These are phyloP conservation scores for Syngnathus scovelli DNA, from an alignment of 2,113 vertebrate species.

Conservation along the genomic window DNA sequence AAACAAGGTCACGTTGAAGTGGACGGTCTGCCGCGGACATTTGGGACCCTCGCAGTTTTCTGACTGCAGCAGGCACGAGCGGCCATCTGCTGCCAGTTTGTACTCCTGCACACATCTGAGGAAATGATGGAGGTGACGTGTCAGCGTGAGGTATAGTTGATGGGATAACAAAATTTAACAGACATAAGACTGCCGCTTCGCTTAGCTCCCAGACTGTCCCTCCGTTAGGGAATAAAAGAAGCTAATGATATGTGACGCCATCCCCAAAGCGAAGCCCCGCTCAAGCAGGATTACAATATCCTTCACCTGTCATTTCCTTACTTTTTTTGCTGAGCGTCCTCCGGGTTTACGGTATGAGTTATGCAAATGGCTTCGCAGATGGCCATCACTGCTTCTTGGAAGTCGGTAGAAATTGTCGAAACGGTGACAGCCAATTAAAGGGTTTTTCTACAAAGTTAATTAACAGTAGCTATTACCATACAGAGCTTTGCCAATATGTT, in stretches of 20 bases:
- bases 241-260: conserved; percentile 1
- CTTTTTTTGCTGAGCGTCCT: neutral
- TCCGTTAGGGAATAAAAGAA: neutral
- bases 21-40: conserved; percentile 80
- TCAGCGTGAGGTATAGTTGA: neutral
- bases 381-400: neutral
- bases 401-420: neutral
- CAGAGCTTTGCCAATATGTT: neutral
- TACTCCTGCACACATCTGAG: conserved; percentile 95
- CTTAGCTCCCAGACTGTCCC: neutral
- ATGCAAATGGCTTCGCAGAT: neutral
- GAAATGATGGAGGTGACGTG: conserved; percentile 4
- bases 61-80: conserved; percentile 87
- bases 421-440: conserved; percentile 7
- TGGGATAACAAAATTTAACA: neutral
- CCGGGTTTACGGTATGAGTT: neutral
- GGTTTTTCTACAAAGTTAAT: neutral
- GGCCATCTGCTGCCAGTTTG: conserved; percentile 87
- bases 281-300: conserved; percentile 14
- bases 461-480: neutral
- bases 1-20: conserved; percentile 93
- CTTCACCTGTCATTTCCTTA: conserved; percentile 11
- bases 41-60: conserved; percentile 90
- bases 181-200: neutral
- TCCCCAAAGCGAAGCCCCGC: neutral